Percentiles rank a stretch among this genome's conserved stretches.
Conservation (phyloP, 2,888 invertebrate genomes). For the Acleris sparsana region DNA sequence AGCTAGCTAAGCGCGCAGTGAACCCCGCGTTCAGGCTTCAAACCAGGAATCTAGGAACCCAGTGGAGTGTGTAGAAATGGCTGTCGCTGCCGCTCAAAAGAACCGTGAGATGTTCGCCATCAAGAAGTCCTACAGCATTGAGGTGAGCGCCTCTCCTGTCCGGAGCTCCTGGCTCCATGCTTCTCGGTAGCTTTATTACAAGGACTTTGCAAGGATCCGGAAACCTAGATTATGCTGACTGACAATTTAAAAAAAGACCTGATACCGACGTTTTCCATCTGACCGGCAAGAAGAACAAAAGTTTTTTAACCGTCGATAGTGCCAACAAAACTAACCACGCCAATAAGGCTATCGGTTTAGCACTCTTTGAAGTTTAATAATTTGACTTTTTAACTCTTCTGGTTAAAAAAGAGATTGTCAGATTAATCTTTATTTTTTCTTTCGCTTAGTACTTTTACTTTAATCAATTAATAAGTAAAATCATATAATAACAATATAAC, state of each 20-base stretch:
- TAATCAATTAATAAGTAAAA: too few relatives aligned
- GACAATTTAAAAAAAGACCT: constrained; percentile 18
- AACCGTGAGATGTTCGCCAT: constrained; percentile 98
- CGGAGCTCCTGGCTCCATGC: constrained; percentile 33
- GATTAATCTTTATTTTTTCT: too few relatives aligned
- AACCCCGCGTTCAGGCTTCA: constrained; percentile 77
- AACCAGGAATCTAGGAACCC: constrained; percentile 58
- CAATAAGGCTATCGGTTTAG: not conserved
- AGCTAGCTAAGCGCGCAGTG: constrained; percentile 82
- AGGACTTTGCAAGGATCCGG: not conserved
- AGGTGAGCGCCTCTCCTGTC: constrained; percentile 87
- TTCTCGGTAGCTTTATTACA: constrained; percentile 5
- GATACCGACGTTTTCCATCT: not conserved
- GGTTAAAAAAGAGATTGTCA: not conserved
- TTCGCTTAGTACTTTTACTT: too few relatives aligned
- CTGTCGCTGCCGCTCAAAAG: constrained; percentile 96
- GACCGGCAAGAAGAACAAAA: not conserved
- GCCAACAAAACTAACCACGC: not conserved
- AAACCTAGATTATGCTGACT: constrained; percentile 41
- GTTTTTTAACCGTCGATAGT: not conserved
- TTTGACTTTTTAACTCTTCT: not conserved
- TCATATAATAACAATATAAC: too few relatives aligned
- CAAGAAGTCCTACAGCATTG: constrained; percentile 98
- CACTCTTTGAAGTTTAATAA: not conserved
- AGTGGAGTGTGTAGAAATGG: constrained; percentile 86